Evolutionary conservation across 2,797 vertebrate genomes (phyloP).

Genomic region (Sitta carolinensis): DNA sequence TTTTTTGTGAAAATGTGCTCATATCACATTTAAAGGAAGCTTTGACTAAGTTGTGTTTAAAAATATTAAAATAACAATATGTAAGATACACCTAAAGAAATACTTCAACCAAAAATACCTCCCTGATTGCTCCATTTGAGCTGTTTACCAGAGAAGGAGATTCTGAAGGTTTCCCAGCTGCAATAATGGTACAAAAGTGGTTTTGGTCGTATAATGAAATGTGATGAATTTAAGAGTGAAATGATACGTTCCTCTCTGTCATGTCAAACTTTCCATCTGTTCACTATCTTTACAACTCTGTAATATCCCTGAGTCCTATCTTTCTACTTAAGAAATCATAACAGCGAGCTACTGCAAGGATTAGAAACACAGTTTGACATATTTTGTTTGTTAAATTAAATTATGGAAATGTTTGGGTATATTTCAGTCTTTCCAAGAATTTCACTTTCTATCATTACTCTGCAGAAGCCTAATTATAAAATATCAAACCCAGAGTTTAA

Average conservation of each 20-base stretch:
- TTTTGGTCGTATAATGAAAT: neutral
- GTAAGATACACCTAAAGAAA: neutral
- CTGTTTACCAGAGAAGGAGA: neutral
- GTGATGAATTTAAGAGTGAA: neutral
- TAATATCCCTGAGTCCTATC: neutral
- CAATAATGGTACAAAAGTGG: neutral
- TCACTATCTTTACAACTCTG: neutral
- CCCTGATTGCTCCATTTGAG: neutral
- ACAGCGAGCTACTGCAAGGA: neutral
- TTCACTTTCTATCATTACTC: neutral
- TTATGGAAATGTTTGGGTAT: neutral
- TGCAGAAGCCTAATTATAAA: neutral
- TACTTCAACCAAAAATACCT: neutral
- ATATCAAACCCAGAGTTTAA: neutral
- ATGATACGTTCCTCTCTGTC: neutral
- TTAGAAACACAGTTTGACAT: neutral
- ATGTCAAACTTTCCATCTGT: neutral
- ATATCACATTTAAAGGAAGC: neutral
- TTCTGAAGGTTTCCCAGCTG: neutral
- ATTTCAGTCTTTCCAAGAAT: neutral
- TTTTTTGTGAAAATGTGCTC: neutral
- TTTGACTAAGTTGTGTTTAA: neutral
- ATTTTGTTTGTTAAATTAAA: neutral
- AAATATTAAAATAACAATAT: neutral
- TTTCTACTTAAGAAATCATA: neutral